Evolutionary conservation across 2,113 vertebrate genomes (phyloP).

Genomic region (Cheirogaleus medius): DNA sequence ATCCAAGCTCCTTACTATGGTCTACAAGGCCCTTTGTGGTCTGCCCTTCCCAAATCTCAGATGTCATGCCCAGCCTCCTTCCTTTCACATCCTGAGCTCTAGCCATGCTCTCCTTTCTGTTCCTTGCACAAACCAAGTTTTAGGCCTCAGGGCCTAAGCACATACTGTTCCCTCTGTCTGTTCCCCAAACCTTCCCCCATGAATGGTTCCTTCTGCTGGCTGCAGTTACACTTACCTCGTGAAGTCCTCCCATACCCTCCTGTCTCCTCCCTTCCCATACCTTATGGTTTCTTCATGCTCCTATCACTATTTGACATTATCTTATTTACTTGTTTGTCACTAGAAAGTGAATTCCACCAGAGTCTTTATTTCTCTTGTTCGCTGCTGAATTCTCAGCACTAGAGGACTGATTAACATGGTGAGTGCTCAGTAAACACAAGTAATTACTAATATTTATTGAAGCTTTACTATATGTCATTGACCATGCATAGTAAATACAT

Average conservation of each 20-base stretch:
- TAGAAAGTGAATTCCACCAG: not conserved
- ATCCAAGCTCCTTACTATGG: not conserved
- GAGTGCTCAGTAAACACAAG: not conserved
- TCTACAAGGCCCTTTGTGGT: not conserved
- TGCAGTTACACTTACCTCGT: not conserved
- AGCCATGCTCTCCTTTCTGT: not conserved
- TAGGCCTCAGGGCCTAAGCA: not conserved
- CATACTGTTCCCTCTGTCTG: not conserved
- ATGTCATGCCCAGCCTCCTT: not conserved
- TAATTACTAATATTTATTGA: not conserved
- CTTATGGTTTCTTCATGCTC: not conserved
- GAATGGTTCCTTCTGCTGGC: not conserved
- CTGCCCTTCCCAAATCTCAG: not conserved
- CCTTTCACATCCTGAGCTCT: not conserved
- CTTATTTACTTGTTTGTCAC: not conserved
- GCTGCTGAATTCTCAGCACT: not conserved
- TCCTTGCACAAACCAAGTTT: not conserved
- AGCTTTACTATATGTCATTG: not conserved
- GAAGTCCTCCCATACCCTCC: not conserved
- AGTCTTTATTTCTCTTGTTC: not conserved
- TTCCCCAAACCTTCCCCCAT: not conserved
- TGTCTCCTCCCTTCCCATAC: not conserved
- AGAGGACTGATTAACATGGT: not conserved
- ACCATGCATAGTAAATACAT: not conserved
- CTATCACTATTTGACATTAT: not conserved